Evolutionary conservation across 1,140 invertebrate genomes (phyloP).

Genomic region (Heliothis subflexa): DNA sequence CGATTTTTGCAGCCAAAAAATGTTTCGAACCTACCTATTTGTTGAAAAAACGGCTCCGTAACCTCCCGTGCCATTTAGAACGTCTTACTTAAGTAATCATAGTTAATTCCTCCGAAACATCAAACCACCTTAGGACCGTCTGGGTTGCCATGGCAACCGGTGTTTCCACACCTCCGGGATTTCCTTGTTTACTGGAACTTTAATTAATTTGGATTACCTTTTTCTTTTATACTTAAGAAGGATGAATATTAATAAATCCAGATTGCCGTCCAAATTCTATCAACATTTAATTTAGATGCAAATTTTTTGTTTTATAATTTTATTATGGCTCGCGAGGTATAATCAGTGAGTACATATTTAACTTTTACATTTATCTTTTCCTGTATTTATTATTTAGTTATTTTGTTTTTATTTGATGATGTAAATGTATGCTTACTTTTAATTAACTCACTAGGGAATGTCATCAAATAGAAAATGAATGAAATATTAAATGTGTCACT

Average conservation of each 20-base stretch:
- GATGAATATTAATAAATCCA: slow-evolving; percentile 44
- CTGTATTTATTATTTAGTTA: too few relatives aligned
- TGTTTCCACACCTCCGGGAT: not conserved
- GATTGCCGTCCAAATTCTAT: slow-evolving; percentile 41
- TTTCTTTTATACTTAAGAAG: slow-evolving; percentile 22
- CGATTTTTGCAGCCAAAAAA: too few relatives aligned
- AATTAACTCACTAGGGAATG: too few relatives aligned
- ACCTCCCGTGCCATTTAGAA: too few relatives aligned
- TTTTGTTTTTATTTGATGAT: too few relatives aligned
- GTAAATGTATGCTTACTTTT: too few relatives aligned
- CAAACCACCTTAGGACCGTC: not conserved
- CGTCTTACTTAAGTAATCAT: not conserved
- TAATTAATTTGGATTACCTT: slow-evolving; percentile 40
- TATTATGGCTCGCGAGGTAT: slow-evolving; percentile 3
- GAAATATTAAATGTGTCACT: too few relatives aligned
- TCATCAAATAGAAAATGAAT: too few relatives aligned
- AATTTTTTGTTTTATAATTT: slow-evolving; percentile 30
- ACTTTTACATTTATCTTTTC: too few relatives aligned
- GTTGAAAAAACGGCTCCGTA: too few relatives aligned
- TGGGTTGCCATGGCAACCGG: not conserved
- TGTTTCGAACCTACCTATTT: too few relatives aligned
- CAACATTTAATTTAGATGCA: slow-evolving; percentile 43
- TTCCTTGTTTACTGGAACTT: slow-evolving; percentile 36
- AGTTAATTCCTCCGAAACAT: not conserved
- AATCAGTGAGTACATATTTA: slow-evolving; percentile 22